Evolutionary conservation across 2,797 vertebrate genomes (phyloP).

Genomic region (Melanotaenia trifasciata): DNA sequence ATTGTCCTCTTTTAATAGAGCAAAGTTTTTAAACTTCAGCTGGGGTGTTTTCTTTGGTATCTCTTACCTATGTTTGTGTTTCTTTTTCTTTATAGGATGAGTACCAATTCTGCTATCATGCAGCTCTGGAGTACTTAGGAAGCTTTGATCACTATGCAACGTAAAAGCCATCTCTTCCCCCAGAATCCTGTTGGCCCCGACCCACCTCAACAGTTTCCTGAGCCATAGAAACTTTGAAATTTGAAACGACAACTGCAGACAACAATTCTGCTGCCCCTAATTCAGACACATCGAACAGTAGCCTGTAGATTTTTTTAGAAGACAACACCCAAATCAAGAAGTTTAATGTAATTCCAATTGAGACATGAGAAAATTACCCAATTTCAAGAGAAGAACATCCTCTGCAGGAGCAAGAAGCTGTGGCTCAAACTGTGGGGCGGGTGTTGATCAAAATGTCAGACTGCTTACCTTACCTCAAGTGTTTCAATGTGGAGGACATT

Average conservation of each 20-base stretch:
- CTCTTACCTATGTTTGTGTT: slow-evolving; percentile 32
- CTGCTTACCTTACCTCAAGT: slow-evolving; percentile 90
- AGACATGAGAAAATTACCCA: slow-evolving; percentile 65
- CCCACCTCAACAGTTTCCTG: slow-evolving; percentile 83
- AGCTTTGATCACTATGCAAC: slow-evolving; percentile 99
- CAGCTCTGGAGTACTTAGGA: slow-evolving; percentile 97
- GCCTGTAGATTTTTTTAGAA: slow-evolving; percentile 70
- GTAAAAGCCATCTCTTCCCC: slow-evolving; percentile 93
- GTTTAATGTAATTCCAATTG: slow-evolving; percentile 67
- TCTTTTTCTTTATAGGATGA: slow-evolving; percentile 86
- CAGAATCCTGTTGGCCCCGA: slow-evolving; percentile 65
- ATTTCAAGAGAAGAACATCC: slow-evolving; percentile 56
- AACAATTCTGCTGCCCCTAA: slow-evolving; percentile 41
- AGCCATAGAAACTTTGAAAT: slow-evolving; percentile 89
- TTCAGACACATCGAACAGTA: slow-evolving; percentile 55
- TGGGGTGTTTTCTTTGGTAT: slow-evolving; percentile 20
- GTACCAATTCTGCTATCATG: slow-evolving; percentile 99
- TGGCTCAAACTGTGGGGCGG: slow-evolving; percentile 80
- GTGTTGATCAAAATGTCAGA: slow-evolving; percentile 81
- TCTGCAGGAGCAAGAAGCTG: slow-evolving; percentile 65
- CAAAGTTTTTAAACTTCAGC: not conserved
- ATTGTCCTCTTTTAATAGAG: not conserved
- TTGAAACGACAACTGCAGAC: slow-evolving; percentile 73
- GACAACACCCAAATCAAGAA: slow-evolving; percentile 26
- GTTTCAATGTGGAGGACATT: slow-evolving; percentile 84